Conservation (phyloP, 2,113 vertebrate genomes). For the Plotosus lineatus region DNA sequence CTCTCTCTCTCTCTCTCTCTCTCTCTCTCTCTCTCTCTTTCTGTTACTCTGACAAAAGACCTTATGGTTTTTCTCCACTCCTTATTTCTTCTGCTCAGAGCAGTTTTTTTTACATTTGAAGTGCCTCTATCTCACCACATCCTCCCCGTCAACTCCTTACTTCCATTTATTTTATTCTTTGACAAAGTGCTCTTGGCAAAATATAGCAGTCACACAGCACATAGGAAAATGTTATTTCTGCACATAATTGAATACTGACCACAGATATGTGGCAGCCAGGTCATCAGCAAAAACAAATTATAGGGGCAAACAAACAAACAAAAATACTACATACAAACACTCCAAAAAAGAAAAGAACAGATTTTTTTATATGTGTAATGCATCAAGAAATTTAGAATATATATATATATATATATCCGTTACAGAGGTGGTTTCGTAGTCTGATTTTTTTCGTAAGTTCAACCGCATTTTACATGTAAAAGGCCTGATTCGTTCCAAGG, state of each 20-base stretch:
- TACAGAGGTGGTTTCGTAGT: too few relatives aligned
- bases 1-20: neutral
- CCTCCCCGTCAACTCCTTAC: too few relatives aligned
- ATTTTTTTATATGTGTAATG: too few relatives aligned
- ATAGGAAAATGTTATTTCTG: conserved; percentile 11
- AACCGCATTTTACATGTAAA: too few relatives aligned
- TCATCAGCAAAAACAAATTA: neutral
- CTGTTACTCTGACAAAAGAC: neutral
- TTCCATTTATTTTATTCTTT: conserved; percentile 25
- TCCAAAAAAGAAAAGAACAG: neutral
- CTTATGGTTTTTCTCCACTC: neutral
- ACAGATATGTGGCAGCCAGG: neutral
- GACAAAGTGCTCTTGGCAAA: conserved; percentile 12
- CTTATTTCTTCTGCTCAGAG: neutral
- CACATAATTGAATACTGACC: conserved; percentile 12
- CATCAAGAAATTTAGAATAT: neutral
- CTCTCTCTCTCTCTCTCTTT: neutral
- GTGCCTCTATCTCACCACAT: neutral
- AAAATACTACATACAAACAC: neutral
- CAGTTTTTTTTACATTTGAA: neutral
- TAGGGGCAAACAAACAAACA: too few relatives aligned
- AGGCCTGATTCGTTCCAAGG: too few relatives aligned
- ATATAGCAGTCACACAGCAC: conserved; percentile 29
- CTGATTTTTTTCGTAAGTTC: too few relatives aligned
- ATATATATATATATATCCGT: neutral